These are phyloP conservation scores for Drosophila gunungcola DNA, from an alignment of 1,140 invertebrate species.

Conservation along the genomic window DNA sequence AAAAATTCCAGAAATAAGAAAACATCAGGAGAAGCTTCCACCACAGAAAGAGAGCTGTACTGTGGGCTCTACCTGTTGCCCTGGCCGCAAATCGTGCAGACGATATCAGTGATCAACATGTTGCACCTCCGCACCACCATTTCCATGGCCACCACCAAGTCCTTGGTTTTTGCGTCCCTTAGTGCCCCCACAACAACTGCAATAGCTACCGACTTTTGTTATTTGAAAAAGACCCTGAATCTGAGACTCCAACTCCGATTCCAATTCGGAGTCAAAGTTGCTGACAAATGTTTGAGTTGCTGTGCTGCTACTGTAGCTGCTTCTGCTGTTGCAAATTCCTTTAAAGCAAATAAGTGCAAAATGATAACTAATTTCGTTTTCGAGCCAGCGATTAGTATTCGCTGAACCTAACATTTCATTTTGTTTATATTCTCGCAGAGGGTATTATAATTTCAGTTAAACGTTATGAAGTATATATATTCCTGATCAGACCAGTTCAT, in stretches of 20 bases:
- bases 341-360: not conserved
- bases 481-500: too few relatives aligned
- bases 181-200: conserved; percentile 68
- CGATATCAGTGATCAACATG: conserved; percentile 81
- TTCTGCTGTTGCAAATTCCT: conserved; percentile 7
- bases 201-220: conserved; percentile 82
- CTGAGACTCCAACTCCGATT: conserved; percentile 6
- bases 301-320: conserved; percentile 26
- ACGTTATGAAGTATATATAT: too few relatives aligned
- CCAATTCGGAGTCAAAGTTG: conserved; percentile 27
- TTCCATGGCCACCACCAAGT: conserved; percentile 30
- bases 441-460: too few relatives aligned
- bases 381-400: conserved; percentile 1
- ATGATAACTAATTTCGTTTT: conserved; percentile 15
- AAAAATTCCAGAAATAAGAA: conserved; percentile 31
- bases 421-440: too few relatives aligned
- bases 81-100: conserved; percentile 69
- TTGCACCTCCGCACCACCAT: conserved; percentile 49
- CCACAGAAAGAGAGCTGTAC: conserved; percentile 10
- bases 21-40: conserved; percentile 42
- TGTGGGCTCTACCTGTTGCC: conserved; percentile 64
- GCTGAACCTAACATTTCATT: too few relatives aligned
- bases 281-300: conserved; percentile 64
- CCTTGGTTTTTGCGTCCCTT: conserved; percentile 50
- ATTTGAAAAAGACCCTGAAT: conserved; percentile 54